phyloP scores from a whole-genome alignment of 2,888 invertebrate genomes.

The Nomada lathburiana region DNA sequence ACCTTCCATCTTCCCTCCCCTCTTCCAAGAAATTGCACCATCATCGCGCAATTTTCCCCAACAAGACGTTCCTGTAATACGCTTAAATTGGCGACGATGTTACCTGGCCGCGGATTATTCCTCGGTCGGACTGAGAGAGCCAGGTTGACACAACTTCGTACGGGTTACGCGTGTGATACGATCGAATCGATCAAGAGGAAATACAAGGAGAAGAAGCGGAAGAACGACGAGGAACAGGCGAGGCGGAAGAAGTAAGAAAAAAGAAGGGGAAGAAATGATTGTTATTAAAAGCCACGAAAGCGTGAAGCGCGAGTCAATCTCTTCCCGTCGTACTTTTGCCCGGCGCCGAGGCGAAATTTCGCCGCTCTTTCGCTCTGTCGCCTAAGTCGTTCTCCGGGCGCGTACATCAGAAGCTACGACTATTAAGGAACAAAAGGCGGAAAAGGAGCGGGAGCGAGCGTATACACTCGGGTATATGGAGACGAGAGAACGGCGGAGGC shows the following conservation, averaged over 20 bases:
- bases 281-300: constrained; percentile 38
- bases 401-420: constrained; percentile 43
- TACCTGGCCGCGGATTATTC: constrained; percentile 8
- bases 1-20: neutral
- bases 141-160: neutral
- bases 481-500: neutral
- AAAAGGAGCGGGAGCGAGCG: neutral
- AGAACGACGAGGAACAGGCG: neutral
- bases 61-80: constrained; percentile 35
- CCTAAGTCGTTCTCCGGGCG: constrained; percentile 28
- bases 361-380: constrained; percentile 25
- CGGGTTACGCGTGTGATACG: neutral
- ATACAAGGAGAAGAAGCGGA: neutral
- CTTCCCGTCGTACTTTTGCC: constrained; percentile 14
- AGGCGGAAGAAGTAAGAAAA: no score
- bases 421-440: constrained; percentile 46
- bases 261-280: neutral
- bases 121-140: neutral
- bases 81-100: constrained; percentile 12
- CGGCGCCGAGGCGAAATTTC: constrained; percentile 29
- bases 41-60: constrained; percentile 46
- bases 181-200: constrained; percentile 1
- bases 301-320: constrained; percentile 30
- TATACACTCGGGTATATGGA: constrained; percentile 29
- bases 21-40: constrained; percentile 34